Evolutionary conservation across 2,888 invertebrate genomes (phyloP).

Genomic region (Diarsia dahlii): DNA sequence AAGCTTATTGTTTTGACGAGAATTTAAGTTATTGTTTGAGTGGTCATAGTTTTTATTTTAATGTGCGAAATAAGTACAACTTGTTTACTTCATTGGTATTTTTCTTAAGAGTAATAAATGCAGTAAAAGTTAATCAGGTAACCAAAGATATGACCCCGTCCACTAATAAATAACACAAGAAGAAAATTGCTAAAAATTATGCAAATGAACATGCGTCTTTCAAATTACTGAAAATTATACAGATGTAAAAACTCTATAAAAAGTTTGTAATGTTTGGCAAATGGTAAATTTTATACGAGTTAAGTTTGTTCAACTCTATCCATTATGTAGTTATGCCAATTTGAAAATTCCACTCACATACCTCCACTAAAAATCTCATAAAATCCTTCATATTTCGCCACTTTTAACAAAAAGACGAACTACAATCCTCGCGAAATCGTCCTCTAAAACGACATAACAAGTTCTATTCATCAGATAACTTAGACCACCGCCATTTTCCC

Average conservation of each 20-base stretch:
- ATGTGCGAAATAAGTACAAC: background rate
- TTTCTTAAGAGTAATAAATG: background rate
- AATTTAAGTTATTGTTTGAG: background rate
- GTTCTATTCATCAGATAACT: slow-evolving; percentile 57
- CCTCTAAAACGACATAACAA: slow-evolving; percentile 44
- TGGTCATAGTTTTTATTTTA: background rate
- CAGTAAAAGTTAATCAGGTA: background rate
- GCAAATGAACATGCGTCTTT: background rate
- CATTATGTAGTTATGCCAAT: background rate
- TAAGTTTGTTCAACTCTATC: slow-evolving; percentile 3
- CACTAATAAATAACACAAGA: background rate
- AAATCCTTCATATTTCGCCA: slow-evolving; percentile 15
- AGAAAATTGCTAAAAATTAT: slow-evolving; percentile 11
- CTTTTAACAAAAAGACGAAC: background rate
- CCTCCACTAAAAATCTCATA: background rate
- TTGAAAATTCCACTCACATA: slow-evolving; percentile 1
- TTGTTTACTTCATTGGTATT: no score
- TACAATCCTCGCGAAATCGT: slow-evolving; percentile 16
- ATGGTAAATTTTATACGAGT: background rate
- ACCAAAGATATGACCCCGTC: background rate
- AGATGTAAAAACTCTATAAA: background rate
- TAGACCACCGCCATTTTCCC: slow-evolving; percentile 46
- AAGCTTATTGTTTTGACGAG: slow-evolving; percentile 40
- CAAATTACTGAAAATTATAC: background rate
- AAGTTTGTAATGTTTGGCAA: background rate